Conservation (phyloP, 2,888 invertebrate species). For the Archaeoteleia sp. region DNA sequence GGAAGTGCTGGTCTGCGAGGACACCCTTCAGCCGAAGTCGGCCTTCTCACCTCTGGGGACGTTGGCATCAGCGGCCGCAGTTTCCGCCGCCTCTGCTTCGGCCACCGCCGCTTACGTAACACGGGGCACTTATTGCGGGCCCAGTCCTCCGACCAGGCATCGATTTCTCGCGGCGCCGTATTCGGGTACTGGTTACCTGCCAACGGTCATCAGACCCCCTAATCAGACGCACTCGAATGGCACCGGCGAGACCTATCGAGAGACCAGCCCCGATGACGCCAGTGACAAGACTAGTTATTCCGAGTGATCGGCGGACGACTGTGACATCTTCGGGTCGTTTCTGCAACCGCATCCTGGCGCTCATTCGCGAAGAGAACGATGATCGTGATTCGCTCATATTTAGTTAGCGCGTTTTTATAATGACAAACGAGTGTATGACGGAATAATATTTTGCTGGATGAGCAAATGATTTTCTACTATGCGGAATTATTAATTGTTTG, state of each 20-base stretch:
- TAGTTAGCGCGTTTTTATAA: too few relatives aligned
- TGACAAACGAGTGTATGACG: too few relatives aligned
- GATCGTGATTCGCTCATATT: too few relatives aligned
- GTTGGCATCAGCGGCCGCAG: slow-evolving; percentile 66
- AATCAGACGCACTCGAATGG: slow-evolving; percentile 70
- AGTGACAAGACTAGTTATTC: slow-evolving; percentile 73
- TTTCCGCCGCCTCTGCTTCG: slow-evolving; percentile 67
- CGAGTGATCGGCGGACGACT: slow-evolving; percentile 65
- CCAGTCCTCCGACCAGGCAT: slow-evolving; percentile 80
- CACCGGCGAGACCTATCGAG: slow-evolving; percentile 67
- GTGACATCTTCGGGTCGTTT: slow-evolving; percentile 31
- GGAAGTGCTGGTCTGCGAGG: slow-evolving; percentile 89
- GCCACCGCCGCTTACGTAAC: slow-evolving; percentile 66
- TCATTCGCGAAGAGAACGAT: too few relatives aligned
- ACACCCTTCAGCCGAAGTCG: slow-evolving; percentile 79
- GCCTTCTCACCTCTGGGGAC: slow-evolving; percentile 86
- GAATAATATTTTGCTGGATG: too few relatives aligned
- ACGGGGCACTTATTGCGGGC: slow-evolving; percentile 73
- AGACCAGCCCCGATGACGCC: slow-evolving; percentile 70
- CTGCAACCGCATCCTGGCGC: slow-evolving; percentile 7
- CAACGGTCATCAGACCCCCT: slow-evolving; percentile 82
- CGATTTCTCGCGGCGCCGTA: slow-evolving; percentile 89
- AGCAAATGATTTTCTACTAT: too few relatives aligned
- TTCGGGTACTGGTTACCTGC: slow-evolving; percentile 87
- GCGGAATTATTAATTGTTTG: too few relatives aligned